Evolutionary conservation across 2,113 vertebrate species (phyloP), one percentile per base, ranked within the genome.

Genomic region (Ammodytes marinus): DNA sequence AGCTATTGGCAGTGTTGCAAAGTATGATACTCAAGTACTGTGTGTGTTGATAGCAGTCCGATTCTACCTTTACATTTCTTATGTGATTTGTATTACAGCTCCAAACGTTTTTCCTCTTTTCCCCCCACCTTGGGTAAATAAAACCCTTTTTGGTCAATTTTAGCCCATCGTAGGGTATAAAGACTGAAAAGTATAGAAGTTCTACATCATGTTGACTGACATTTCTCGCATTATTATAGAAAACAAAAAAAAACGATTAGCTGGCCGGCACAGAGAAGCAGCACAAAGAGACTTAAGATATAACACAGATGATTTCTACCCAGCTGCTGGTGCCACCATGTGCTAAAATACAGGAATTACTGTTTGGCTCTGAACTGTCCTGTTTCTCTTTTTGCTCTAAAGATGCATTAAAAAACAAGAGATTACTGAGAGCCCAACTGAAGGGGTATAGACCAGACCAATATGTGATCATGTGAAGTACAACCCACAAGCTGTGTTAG

Each of bases 391-490:
- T 76, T n/a, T 83, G 15, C 73, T 19, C 11, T 8, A 50, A 91
- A 91, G 19, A 12, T 2, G 6, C 1, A 9, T 86, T 2, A 80
- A 78, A 12, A 80, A 45, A 0, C 5, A 40, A 37, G 67, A 84
- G 37, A 68, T 85, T 0, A 15, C 50, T 91, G 15, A 79, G 68
- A 61, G 13, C 3, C 5, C 49, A 58, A 12, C 15, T 85, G 17
- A 11, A 0, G 0, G 57, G 0, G 0, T 0, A 2, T 11, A 81
- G 79, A 2, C 19, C 13, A 81, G 79, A 2, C 19, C 45, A 14
- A 27, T 90, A 2, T 94, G 93, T 67, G 14, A 69, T 6, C 3
- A 73, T 70, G 43, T 84, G 50, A 84, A 67, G 43, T 1, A 13
- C 0, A 0, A 2, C 4, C 0, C 49, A 8, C 0, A 8, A 0